Conservation (phyloP, 2,888 invertebrate genomes). For the Criorhina ranunculi region DNA sequence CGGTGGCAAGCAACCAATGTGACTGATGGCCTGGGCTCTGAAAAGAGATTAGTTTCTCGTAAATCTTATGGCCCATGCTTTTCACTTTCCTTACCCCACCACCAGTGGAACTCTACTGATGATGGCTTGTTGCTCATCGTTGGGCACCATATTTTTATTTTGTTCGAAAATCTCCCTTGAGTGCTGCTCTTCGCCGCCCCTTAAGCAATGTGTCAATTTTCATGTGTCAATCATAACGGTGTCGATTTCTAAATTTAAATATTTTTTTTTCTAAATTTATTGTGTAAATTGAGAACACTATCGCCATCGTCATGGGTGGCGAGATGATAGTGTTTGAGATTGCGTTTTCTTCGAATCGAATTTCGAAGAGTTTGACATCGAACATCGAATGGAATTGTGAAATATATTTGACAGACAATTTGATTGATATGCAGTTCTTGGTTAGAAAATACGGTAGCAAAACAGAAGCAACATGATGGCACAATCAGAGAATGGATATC, state of each 20-base stretch:
- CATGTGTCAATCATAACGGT: constrained; percentile 70
- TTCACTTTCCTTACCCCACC: constrained; percentile 53
- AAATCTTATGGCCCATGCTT: constrained; percentile 68
- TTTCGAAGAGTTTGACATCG: constrained; percentile 30
- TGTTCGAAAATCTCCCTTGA: constrained; percentile 1
- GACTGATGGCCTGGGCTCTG: constrained; percentile 63
- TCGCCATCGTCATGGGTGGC: constrained; percentile 53
- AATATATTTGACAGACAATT: constrained; percentile 53
- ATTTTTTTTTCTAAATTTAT: constrained; percentile 19
- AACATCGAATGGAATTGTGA: constrained; percentile 16
- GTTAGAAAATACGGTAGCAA: constrained; percentile 9
- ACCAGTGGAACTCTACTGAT: background rate
- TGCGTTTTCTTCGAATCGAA: constrained; percentile 27
- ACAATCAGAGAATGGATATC: constrained; percentile 14
- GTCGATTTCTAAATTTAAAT: constrained; percentile 61
- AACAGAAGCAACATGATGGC: constrained; percentile 34
- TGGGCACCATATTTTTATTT: background rate
- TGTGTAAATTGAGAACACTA: constrained; percentile 57
- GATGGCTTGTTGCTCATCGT: constrained; percentile 33
- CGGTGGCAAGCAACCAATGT: constrained; percentile 35
- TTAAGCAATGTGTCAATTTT: constrained; percentile 72
- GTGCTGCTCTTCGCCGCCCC: constrained; percentile 1
- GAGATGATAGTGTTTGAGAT: constrained; percentile 31
- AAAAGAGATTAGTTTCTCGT: constrained; percentile 61
- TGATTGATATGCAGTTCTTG: constrained; percentile 20